Evolutionary conservation across 1,140 invertebrate species (phyloP).

Genomic region (Whitmania pigra): DNA sequence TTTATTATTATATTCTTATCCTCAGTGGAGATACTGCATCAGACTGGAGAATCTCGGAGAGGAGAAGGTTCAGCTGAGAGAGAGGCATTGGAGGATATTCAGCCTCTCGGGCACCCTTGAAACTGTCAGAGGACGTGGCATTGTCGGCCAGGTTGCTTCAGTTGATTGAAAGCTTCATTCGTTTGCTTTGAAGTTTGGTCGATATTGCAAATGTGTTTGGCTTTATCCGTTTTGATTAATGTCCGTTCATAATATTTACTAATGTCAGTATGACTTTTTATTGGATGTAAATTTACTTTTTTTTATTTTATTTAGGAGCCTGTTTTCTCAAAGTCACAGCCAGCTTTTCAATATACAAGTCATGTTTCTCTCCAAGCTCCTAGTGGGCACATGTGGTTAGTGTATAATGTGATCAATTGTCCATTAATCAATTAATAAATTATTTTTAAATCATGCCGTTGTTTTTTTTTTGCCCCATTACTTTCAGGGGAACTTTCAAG

Average conservation of each 20-base stretch:
- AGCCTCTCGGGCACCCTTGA: slow-evolving; percentile 83
- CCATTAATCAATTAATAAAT: no score
- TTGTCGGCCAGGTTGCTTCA: slow-evolving; percentile 62
- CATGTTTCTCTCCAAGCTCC: slow-evolving; percentile 90
- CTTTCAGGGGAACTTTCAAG: slow-evolving; percentile 74
- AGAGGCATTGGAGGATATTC: slow-evolving; percentile 92
- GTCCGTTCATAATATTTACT: no score
- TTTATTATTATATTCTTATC: background rate
- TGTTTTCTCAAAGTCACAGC: slow-evolving; percentile 65
- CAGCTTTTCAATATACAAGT: slow-evolving; percentile 92
- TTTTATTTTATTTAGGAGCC: slow-evolving; percentile 57
- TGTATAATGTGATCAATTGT: background rate
- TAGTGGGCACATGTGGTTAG: slow-evolving; percentile 90
- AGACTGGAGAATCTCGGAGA: slow-evolving; percentile 83
- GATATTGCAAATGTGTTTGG: no score
- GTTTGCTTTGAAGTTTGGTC: slow-evolving; percentile 19
- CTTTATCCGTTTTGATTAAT: no score
- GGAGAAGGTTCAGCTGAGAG: slow-evolving; percentile 73
- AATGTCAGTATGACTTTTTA: no score
- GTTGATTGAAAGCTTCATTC: background rate
- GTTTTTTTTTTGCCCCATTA: no score
- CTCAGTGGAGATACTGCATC: slow-evolving; percentile 68
- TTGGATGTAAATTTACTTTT: no score
- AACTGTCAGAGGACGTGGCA: slow-evolving; percentile 80
- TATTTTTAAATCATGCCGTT: no score